Evolutionary conservation across 2,113 vertebrate genomes (phyloP), one percentile per base, ranked within the genome.

Genomic region (Brienomyrus longianalis): DNA sequence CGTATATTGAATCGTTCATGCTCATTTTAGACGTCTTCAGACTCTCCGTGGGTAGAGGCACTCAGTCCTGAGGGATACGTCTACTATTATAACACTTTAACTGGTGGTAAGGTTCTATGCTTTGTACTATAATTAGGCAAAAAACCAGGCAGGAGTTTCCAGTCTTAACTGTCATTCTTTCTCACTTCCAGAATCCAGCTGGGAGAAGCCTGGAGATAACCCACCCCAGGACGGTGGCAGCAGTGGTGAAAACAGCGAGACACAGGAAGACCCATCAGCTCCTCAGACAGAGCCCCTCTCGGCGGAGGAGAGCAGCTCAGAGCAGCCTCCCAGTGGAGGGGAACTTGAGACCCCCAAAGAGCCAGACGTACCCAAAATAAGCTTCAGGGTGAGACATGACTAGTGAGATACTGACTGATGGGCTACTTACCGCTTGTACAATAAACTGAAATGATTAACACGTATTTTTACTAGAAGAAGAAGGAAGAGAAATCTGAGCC

Each of bases 81-180:
- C 1, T 99, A 99, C 92, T 99, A 98, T 92, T 99, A 98, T 92
- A 99, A 98, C 94, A 95, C 95, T 89, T 93, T 96, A 90, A 99
- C 97, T 15, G 97, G 97, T 94, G 97, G 98, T 99, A 92, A 92
- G 94, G 80, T 35, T 0, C 35, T 4, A 2, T 27, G 8, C 4
- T n/a, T 50, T 27, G 17, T 39, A 31, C 4, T 48, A n/a, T 59
- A 52, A 89, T 5, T 62, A 54, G 45, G 54, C 11, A 85, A 7
- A 7, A 87, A 31, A 70, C 21, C 11, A 70, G 43, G 4, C 31
- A 87, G 17, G 7, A 45, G 21, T 85, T 83, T 54, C 35, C 35
- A 7, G 45, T 31, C 48, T 27, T 87, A 10, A 52, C 19, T 3
- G 6, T 87, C 3, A 85, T n/a, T 23, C 92, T 35, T 48, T n/a